phyloP scores from a whole-genome alignment of 2,797 vertebrate genomes.

The Onychomys leucogaster region DNA sequence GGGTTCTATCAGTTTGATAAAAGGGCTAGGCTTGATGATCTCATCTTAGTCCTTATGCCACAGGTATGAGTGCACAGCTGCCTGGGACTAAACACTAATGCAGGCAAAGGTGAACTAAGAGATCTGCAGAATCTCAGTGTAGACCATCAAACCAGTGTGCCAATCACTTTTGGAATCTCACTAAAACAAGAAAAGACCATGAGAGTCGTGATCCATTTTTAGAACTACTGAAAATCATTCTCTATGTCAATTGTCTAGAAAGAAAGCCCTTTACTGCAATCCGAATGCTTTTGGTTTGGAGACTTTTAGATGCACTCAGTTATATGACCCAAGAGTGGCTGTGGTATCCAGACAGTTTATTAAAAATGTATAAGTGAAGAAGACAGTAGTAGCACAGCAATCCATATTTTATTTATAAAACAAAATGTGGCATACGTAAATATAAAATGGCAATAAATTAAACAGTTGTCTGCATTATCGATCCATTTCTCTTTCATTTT shows the following conservation, averaged over 20 bases:
- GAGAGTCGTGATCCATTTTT: background rate
- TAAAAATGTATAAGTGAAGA: slow-evolving; percentile 82
- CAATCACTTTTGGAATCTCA: background rate
- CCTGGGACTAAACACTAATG: background rate
- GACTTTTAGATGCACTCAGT: slow-evolving; percentile 38
- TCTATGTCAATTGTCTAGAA: background rate
- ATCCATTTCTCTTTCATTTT: background rate
- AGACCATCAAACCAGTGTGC: background rate
- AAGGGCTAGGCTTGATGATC: background rate
- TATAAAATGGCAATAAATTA: slow-evolving; percentile 50
- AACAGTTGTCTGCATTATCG: background rate
- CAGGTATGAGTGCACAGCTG: background rate
- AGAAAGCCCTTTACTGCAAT: slow-evolving; percentile 19
- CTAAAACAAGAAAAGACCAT: slow-evolving; percentile 17
- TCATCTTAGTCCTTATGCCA: background rate
- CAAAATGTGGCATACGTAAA: slow-evolving; percentile 1
- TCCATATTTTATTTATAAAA: slow-evolving; percentile 72
- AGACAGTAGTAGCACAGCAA: slow-evolving; percentile 61
- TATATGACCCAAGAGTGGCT: slow-evolving; percentile 1
- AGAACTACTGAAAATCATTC: slow-evolving; percentile 49
- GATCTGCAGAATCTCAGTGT: background rate
- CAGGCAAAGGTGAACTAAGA: background rate
- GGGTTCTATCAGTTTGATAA: background rate
- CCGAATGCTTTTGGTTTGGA: slow-evolving; percentile 35
- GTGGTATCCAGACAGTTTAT: slow-evolving; percentile 61